phyloP scores from a whole-genome alignment of 2,113 vertebrate species.

The Craseonycteris thonglongyai region DNA sequence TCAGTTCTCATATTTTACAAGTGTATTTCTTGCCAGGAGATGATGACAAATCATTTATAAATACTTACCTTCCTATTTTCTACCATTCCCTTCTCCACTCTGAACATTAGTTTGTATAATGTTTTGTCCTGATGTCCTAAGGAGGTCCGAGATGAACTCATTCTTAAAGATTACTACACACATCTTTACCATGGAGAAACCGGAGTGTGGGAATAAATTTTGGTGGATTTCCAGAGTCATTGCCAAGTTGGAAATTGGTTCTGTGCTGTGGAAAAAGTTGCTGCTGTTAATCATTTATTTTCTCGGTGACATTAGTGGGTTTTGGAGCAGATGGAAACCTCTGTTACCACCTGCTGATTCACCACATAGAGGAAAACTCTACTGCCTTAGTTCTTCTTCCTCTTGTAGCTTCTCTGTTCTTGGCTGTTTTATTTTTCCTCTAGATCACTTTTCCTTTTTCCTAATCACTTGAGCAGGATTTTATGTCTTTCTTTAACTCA shows the following conservation, averaged over 20 bases:
- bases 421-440: neutral
- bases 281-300: neutral
- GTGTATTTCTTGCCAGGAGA: neutral
- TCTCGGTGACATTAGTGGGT: neutral
- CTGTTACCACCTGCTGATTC: neutral
- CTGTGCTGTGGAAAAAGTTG: neutral
- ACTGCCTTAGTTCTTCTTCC: neutral
- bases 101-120: neutral
- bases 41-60: neutral
- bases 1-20: neutral
- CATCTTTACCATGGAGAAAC: neutral
- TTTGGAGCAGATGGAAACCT: neutral
- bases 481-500: neutral
- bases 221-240: neutral
- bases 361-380: neutral
- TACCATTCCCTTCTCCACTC: neutral
- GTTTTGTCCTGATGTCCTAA: neutral
- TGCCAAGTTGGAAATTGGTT: neutral
- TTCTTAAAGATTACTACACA: neutral
- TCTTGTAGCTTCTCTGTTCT: neutral
- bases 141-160: neutral
- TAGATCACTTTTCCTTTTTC: neutral
- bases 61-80: neutral
- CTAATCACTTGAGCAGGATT: neutral
- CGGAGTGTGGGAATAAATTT: neutral